These are phyloP conservation scores for Xylocampa areola DNA, from an alignment of 2,888 invertebrate species.

Conservation along the genomic window DNA sequence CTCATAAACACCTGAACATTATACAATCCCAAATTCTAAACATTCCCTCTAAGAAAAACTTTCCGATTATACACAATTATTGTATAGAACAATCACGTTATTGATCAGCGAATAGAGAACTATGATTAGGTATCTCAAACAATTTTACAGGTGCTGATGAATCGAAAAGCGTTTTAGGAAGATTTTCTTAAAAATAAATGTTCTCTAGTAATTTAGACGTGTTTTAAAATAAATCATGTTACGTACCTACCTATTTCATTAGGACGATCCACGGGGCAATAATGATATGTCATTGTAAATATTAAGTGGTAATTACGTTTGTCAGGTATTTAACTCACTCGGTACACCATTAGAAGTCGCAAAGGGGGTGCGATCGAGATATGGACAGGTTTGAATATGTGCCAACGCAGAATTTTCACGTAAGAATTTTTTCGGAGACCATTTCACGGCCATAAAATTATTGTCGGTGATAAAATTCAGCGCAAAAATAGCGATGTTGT, in stretches of 20 bases:
- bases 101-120: slow-evolving; percentile 5
- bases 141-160: slow-evolving; percentile 10
- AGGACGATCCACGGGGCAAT: slow-evolving; percentile 23
- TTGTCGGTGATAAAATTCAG: slow-evolving; percentile 72
- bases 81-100: slow-evolving; percentile 23
- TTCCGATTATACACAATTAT: slow-evolving; percentile 38
- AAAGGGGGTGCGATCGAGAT: slow-evolving; percentile 68
- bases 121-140: slow-evolving; percentile 2
- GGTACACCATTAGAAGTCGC: slow-evolving; percentile 58
- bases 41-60: slow-evolving; percentile 63
- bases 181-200: background rate
- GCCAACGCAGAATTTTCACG: slow-evolving; percentile 76
- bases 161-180: background rate
- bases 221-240: background rate
- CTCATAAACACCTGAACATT: slow-evolving; percentile 85
- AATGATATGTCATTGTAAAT: slow-evolving; percentile 46
- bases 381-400: slow-evolving; percentile 78
- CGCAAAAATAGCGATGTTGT: slow-evolving; percentile 74
- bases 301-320: slow-evolving; percentile 41
- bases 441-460: slow-evolving; percentile 79
- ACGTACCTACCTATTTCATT: slow-evolving; percentile 9
- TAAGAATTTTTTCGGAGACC: slow-evolving; percentile 73
- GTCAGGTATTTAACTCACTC: slow-evolving; percentile 60
- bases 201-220: no score
- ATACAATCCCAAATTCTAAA: slow-evolving; percentile 75